A percentile compares a stretch with the other conserved stretches of the same genome.
Evolutionary conservation across 2,113 vertebrate genomes (phyloP).

Genomic region (Serilophus lunatus): DNA sequence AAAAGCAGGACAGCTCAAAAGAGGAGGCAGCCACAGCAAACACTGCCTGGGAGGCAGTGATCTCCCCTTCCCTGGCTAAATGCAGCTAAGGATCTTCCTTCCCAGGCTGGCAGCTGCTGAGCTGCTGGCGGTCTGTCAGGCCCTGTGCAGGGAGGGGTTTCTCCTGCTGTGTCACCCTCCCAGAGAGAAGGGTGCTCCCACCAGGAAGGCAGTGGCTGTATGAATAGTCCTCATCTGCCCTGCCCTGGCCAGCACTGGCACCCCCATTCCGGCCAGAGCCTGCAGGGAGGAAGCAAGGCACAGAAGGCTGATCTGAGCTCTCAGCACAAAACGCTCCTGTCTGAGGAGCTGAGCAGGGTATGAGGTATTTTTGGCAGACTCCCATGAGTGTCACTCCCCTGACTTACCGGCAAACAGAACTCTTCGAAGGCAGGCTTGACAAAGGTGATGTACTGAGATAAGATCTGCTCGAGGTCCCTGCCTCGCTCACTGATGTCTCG

Average conservation of each 20-base stretch:
- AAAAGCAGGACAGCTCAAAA: not conserved
- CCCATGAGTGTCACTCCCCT: rapidly evolving
- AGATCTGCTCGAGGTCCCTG: constrained; percentile 91
- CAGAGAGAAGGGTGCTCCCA: not conserved
- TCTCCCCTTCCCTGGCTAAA: not conserved
- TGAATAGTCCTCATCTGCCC: not conserved
- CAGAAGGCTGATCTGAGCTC: not conserved
- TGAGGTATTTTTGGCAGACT: not conserved
- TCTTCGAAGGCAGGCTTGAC: constrained; percentile 98
- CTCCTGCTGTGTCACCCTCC: not conserved
- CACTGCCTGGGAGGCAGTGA: not conserved
- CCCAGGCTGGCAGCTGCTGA: not conserved
- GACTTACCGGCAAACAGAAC: constrained; percentile 95
- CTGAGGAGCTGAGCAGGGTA: not conserved
- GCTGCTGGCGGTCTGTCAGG: not conserved
- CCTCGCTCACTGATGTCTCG: constrained; percentile 92
- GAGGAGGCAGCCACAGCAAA: not conserved
- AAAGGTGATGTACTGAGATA: constrained; percentile 94
- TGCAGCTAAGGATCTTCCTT: not conserved
- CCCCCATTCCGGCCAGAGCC: not conserved
- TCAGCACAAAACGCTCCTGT: not conserved
- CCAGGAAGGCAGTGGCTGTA: not conserved
- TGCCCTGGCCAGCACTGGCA: not conserved
- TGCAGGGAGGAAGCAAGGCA: not conserved
- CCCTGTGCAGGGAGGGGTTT: not conserved